phyloP scores from a whole-genome alignment of 1,140 invertebrate species.

The Lepidurus apus region DNA sequence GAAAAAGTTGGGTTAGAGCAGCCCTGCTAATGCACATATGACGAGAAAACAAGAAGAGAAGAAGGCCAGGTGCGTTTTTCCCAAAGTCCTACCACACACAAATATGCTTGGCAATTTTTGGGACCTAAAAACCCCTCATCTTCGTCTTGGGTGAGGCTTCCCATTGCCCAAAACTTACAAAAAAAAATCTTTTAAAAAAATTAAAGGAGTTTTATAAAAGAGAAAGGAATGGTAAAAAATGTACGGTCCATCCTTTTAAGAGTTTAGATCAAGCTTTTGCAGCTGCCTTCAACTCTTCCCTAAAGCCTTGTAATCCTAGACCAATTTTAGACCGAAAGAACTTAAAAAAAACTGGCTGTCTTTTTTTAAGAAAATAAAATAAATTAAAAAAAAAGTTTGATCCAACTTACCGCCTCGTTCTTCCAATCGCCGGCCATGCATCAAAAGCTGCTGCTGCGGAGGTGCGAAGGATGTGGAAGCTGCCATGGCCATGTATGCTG shows the following conservation, averaged over 20 bases:
- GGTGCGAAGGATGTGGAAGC: slow-evolving; percentile 3
- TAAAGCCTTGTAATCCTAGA: not conserved
- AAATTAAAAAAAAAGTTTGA: not conserved
- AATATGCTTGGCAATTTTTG: not conserved
- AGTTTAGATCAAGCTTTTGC: no score
- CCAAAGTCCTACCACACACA: not conserved
- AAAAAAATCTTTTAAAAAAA: not conserved
- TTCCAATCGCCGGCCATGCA: not conserved
- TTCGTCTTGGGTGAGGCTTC: not conserved
- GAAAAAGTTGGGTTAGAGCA: not conserved
- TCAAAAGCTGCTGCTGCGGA: not conserved
- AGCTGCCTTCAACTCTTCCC: not conserved
- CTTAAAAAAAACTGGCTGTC: not conserved
- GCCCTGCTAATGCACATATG: not conserved
- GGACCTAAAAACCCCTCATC: not conserved
- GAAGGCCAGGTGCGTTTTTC: not conserved
- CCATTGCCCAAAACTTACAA: not conserved
- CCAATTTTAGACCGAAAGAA: not conserved
- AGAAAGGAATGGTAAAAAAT: not conserved
- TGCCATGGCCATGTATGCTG: not conserved
- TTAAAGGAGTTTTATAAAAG: not conserved
- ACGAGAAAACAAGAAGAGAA: not conserved
- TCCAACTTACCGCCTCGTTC: not conserved
- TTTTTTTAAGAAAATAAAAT: not conserved
- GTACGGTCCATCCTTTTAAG: no score